Percentiles rank a stretch among this genome's conserved stretches.
Evolutionary conservation across 1,140 invertebrate genomes (phyloP).

Genomic region (Vollenhovia emeryi): DNA sequence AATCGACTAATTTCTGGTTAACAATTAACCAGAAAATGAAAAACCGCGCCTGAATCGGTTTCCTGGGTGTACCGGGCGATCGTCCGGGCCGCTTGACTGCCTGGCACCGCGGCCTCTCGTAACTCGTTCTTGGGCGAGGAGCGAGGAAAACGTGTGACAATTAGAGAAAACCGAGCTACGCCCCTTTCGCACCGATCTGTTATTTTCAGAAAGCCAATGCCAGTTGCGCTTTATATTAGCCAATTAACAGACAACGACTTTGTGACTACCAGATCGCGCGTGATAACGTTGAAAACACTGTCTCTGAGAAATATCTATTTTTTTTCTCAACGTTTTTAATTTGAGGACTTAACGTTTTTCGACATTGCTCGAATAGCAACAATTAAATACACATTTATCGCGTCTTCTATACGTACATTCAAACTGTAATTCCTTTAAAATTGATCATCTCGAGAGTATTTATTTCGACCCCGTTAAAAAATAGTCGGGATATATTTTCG

Average conservation of each 20-base stretch:
- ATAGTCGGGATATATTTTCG: background rate
- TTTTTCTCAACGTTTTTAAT: background rate
- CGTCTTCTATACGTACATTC: background rate
- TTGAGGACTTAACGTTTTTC: background rate
- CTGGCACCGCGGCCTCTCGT: background rate
- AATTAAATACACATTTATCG: background rate
- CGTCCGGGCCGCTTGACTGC: constrained; percentile 28
- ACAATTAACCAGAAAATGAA: no score
- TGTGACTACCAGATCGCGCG: background rate
- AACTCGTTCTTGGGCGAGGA: constrained; percentile 12
- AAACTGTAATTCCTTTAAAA: background rate
- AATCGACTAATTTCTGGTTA: no score
- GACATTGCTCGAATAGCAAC: background rate
- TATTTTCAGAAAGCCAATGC: constrained; percentile 3
- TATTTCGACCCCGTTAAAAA: background rate
- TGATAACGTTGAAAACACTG: background rate
- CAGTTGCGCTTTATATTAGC: background rate
- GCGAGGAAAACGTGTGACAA: constrained; percentile 34
- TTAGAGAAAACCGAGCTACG: background rate
- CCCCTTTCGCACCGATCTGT: background rate
- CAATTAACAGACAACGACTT: background rate
- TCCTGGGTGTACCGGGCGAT: constrained; percentile 26
- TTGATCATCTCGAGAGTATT: background rate
- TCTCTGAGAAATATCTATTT: background rate
- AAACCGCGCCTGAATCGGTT: no score